phyloP scores from a whole-genome alignment of 2,888 invertebrate species.

The Ganaspis brasiliensis region DNA sequence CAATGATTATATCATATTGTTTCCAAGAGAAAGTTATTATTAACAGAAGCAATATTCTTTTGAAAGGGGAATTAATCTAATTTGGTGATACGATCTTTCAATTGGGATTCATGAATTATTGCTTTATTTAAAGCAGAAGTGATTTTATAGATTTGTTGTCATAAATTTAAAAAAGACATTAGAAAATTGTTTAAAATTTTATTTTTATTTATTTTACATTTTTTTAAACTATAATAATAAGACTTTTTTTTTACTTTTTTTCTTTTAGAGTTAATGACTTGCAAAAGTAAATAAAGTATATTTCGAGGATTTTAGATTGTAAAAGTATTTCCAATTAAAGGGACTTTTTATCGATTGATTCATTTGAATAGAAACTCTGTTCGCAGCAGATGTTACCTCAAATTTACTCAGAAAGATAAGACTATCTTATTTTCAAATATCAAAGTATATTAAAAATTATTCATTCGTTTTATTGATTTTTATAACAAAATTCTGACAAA shows the following conservation, averaged over 20 bases:
- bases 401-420: slow-evolving; percentile 27
- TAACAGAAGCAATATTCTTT: background rate
- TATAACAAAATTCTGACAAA: background rate
- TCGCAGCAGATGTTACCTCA: slow-evolving; percentile 14
- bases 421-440: slow-evolving; percentile 13
- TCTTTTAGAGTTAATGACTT: background rate
- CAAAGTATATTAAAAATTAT: slow-evolving; percentile 11
- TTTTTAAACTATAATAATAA: no score
- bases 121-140: no score
- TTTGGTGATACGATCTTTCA: no score
- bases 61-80: no score
- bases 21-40: slow-evolving; percentile 11
- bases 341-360: slow-evolving; percentile 9
- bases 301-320: background rate
- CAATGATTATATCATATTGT: background rate
- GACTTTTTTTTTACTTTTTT: no score
- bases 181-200: no score
- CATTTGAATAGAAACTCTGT: slow-evolving; percentile 36
- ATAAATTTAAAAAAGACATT: no score
- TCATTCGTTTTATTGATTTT: slow-evolving; percentile 2
- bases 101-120: no score
- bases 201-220: no score
- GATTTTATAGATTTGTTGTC: no score
- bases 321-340: slow-evolving; percentile 30
- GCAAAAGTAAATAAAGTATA: background rate